These are phyloP conservation scores for Neocloeon triangulifer DNA, from an alignment of 1,140 invertebrate species.

Conservation along the genomic window DNA sequence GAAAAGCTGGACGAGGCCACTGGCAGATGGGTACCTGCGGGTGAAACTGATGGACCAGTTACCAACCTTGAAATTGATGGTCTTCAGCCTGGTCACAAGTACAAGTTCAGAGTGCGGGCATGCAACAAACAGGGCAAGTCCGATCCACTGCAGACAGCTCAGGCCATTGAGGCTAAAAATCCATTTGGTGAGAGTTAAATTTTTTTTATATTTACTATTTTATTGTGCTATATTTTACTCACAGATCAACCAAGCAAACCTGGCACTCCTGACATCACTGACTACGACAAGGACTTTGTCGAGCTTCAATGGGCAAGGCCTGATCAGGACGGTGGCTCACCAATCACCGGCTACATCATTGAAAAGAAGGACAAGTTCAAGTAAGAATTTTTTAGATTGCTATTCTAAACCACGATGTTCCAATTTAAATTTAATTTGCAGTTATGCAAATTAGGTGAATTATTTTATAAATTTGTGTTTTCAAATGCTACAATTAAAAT, in stretches of 20 bases:
- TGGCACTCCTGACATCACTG: constrained; percentile 67
- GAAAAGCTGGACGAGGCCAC: constrained; percentile 88
- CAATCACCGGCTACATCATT: constrained; percentile 80
- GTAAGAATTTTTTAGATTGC: constrained; percentile 10
- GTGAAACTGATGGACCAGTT: constrained; percentile 60
- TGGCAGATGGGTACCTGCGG: constrained; percentile 78
- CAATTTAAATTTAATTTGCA: too few relatives aligned
- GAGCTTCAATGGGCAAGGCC: constrained; percentile 85
- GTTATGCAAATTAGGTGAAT: too few relatives aligned
- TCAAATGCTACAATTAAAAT: too few relatives aligned
- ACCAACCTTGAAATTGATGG: constrained; percentile 51
- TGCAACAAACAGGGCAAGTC: constrained; percentile 91
- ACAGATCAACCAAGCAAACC: constrained; percentile 58
- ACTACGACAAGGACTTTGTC: constrained; percentile 87
- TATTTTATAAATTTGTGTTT: too few relatives aligned
- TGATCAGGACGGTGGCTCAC: constrained; percentile 62
- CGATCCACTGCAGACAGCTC: constrained; percentile 70
- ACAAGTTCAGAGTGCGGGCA: constrained; percentile 87
- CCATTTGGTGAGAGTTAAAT: constrained; percentile 56
- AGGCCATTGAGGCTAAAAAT: constrained; percentile 92
- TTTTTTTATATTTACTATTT: constrained; percentile 3
- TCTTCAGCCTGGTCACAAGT: constrained; percentile 73
- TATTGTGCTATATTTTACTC: constrained; percentile 5
- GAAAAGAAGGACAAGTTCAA: constrained; percentile 84
- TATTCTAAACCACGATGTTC: too few relatives aligned